These are phyloP conservation scores for Lagria hirta DNA, from an alignment of 2,888 invertebrate genomes.

Conservation along the genomic window DNA sequence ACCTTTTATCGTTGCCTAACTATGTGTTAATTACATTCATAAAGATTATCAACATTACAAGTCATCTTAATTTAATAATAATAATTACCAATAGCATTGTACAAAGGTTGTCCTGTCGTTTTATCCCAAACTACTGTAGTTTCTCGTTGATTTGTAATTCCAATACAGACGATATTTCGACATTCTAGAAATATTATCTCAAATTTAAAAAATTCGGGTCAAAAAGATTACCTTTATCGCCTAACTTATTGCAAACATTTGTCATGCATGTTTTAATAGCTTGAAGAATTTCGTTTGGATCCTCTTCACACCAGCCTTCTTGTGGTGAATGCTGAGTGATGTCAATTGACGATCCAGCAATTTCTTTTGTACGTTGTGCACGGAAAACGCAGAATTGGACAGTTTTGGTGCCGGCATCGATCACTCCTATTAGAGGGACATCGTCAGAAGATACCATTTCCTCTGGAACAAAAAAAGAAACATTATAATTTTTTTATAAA, in stretches of 20 bases:
- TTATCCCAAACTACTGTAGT: conserved; percentile 97
- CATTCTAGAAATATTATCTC: conserved; percentile 15
- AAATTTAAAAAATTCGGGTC: conserved; percentile 3
- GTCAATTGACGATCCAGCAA: conserved; percentile 80
- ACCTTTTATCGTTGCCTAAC: no score
- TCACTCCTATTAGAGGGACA: conserved; percentile 74
- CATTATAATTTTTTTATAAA: neutral
- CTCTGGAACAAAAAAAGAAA: neutral
- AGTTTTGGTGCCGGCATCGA: conserved; percentile 95
- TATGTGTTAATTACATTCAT: no score
- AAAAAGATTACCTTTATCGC: conserved; percentile 55
- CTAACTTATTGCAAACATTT: conserved; percentile 68
- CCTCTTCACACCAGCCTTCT: conserved; percentile 94
- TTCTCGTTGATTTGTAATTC: conserved; percentile 96
- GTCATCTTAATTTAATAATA: no score
- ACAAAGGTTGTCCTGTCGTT: conserved; percentile 84
- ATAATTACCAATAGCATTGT: conserved; percentile 88
- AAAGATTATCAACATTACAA: no score
- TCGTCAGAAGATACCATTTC: conserved; percentile 4
- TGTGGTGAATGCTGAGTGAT: conserved; percentile 77
- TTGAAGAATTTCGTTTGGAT: conserved; percentile 80
- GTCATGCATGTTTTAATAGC: conserved; percentile 80
- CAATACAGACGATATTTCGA: conserved; percentile 75
- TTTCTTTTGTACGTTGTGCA: conserved; percentile 74
- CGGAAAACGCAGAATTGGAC: conserved; percentile 67